Conservation (phyloP, 2,797 vertebrate species). For the Pantherophis alleghaniensis region DNA sequence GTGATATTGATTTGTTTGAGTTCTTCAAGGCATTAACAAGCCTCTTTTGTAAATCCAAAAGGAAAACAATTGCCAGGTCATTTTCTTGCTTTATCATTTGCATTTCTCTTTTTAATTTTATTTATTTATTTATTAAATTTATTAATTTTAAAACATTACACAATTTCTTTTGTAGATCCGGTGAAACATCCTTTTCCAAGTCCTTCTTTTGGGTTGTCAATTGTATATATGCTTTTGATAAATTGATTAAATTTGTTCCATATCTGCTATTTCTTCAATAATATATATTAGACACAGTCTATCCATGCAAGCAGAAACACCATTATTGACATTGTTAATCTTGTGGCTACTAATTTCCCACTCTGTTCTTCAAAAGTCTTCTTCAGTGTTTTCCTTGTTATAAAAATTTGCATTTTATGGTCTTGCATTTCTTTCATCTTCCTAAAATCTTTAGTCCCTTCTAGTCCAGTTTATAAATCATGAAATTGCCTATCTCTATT, state of each 20-base stretch:
- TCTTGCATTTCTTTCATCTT: not conserved
- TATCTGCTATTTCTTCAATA: not conserved
- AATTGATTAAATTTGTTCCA: not conserved
- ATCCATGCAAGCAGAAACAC: not conserved
- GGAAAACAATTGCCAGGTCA: too few species aligned
- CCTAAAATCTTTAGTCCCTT: not conserved
- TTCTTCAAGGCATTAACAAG: too few species aligned
- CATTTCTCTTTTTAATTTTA: not conserved
- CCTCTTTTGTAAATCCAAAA: too few species aligned
- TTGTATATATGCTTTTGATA: not conserved
- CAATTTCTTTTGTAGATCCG: too few species aligned
- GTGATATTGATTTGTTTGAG: too few species aligned
- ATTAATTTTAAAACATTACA: not conserved
- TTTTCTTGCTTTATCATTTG: too few species aligned
- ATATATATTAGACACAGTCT: not conserved
- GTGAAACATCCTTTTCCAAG: not conserved
- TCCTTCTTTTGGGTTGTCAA: not conserved
- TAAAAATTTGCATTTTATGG: not conserved
- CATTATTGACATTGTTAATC: not conserved
- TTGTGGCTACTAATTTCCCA: not conserved
- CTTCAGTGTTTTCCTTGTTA: not conserved
- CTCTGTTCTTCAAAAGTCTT: not conserved
- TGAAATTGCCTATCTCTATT: not conserved
- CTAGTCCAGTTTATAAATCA: not conserved
- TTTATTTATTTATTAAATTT: too few species aligned